These are phyloP conservation scores for Amblyteles armatorius DNA, from an alignment of 2,888 invertebrate genomes.

Conservation along the genomic window DNA sequence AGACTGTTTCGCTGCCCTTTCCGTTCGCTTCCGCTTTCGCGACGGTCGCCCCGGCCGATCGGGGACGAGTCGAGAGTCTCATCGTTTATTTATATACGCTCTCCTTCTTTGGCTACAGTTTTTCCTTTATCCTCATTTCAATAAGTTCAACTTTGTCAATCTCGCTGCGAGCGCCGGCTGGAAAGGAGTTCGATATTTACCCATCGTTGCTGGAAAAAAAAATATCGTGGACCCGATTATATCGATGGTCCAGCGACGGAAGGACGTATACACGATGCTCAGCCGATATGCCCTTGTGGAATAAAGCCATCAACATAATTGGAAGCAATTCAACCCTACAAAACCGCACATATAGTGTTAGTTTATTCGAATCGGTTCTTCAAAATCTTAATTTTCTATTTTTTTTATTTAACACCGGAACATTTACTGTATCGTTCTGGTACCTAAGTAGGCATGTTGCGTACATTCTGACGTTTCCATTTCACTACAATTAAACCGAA, in stretches of 20 bases:
- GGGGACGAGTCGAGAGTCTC: background rate
- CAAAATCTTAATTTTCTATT: no score
- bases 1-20: conserved; percentile 42
- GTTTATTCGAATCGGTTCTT: no score
- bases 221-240: background rate
- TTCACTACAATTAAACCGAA: background rate
- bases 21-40: background rate
- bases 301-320: no score
- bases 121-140: conserved; percentile 6
- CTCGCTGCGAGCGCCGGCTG: background rate
- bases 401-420: no score
- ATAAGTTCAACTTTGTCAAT: background rate
- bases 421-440: no score
- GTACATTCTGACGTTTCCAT: no score
- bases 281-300: no score
- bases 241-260: no score
- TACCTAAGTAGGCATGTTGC: no score
- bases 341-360: no score
- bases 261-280: no score
- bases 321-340: no score
- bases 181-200: background rate
- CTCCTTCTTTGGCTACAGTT: background rate
- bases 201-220: background rate
- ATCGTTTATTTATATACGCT: conserved; percentile 5
- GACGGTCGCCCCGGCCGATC: background rate